Base-by-base conservation (phyloP, 1,140 invertebrate species). In the Drosophila truncata region DNA sequence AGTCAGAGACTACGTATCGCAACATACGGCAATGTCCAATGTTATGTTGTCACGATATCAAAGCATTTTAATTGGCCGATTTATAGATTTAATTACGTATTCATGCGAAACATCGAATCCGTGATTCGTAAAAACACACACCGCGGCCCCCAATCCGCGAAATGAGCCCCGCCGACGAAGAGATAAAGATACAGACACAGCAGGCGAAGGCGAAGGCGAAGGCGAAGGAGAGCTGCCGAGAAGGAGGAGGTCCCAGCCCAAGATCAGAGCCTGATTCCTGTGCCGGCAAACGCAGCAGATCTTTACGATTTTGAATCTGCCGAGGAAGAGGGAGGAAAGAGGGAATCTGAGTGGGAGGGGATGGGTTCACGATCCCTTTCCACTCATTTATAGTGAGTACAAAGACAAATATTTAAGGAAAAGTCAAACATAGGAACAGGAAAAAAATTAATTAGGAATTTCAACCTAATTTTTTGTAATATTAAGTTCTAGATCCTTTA, bases 11-110 rank as follows among this genome's bases (percentile, higher is more conserved):
- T 75, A n/a, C n/a, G n/a, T n/a, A 54, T 77, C 54, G 54, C 44
- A 79, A 59, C 75, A 57, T 70, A 66, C 69, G 79, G 78, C 75
- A 57, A 90, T 91, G 85, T 88, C 82, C 82, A 92, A 92, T 92
- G 91, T 92, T 91, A 91, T 92, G 91, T 92, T 92, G 91, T 92
- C 91, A 92, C 91, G 91, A 92, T 92, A 92, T 92, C 91, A 92
- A 92, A 92, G 91, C 91, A 92, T 92, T 92, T 92, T 92, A 92
- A 92, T 92, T 92, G 91, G 91, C 91, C 91, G 91, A 92, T 92
- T 92, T 92, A 92, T 92, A 92, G 91, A 92, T 92, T 92, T 92
- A 92, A 92, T 92, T 92, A 92, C 91, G 91, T 92, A 92, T 92
- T 92, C 91, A 92, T 92, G 91, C 91, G 91, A 92, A 92, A 92